Conservation (phyloP, 1,140 invertebrate genomes). For the Mycetomoellerius zeteki region DNA sequence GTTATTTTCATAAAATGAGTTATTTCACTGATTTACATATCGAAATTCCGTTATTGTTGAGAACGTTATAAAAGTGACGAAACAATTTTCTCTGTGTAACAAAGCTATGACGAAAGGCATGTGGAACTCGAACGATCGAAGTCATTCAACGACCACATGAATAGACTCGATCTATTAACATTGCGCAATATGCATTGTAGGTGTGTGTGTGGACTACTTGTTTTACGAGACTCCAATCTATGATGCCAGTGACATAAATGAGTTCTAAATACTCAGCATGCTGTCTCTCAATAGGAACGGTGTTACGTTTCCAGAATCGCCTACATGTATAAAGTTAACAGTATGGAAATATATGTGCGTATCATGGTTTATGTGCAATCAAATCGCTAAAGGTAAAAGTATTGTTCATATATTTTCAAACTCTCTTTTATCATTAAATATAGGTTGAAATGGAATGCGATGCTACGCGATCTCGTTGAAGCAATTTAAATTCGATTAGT, state of each 20-base stretch:
- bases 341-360: conserved; percentile 19
- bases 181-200: conserved; percentile 34
- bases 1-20: not conserved
- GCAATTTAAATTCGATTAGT: not conserved
- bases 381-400: conserved; percentile 4
- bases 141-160: conserved; percentile 42
- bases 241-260: conserved; percentile 25
- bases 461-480: not conserved
- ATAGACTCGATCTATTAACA: conserved; percentile 48
- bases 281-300: conserved; percentile 30
- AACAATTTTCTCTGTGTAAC: conserved; percentile 49
- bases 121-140: conserved; percentile 47
- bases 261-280: conserved; percentile 26
- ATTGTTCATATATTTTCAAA: not conserved
- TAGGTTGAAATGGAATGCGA: not conserved
- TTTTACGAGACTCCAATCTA: conserved; percentile 40
- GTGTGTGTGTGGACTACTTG: conserved; percentile 51
- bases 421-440: not conserved
- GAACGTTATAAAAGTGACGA: conserved; percentile 15
- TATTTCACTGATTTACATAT: not conserved
- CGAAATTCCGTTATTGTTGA: not conserved
- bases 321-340: not conserved
- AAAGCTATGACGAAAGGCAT: conserved; percentile 50
- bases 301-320: conserved; percentile 31
- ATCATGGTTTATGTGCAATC: conserved; percentile 5